Evolutionary conservation across 1,140 invertebrate species (phyloP), one percentile per base, ranked within the genome.

Genomic region (Pentalonia nigronervosa): DNA sequence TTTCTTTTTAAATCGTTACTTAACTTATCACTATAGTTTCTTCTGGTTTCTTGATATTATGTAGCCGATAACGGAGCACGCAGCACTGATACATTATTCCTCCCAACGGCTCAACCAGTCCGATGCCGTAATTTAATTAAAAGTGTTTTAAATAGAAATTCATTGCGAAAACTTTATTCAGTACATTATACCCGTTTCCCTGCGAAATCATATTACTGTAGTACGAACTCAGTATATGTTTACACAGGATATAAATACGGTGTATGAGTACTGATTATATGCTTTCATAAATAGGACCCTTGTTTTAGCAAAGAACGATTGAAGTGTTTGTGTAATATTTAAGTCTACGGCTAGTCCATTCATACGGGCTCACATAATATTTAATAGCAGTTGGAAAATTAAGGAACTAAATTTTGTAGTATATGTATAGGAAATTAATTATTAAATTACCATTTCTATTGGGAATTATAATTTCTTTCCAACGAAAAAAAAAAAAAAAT

Each of bases 251-350:
- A 36, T 23, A 83, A 36, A 23, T 83, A 41, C 21, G 20, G 17
- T 81, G 36, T 41, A 2, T 41, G 20, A 36, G 36, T 25, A 41
- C 41, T 4, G 41, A 1, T 41, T 41, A 41, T 34, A 23, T 9
- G 34, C 21, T 83, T 67, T 83, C 34, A 41, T 41, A 23, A 83
- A 83, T 83, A 23, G 8, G 81, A 36, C 36, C 81, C 81, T 83
- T 83, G 81, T 83, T 83, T 83, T 41, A 36, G 36, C 21, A 84
- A 84, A 84, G 83, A 84, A 84, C 23, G 23, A 41, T 84, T 84
- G 83, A 84, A 84, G 41, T 45, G 36, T 45, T 45, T 84, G 23
- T 84, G 7, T 83, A 83, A 83, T 83, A 83, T 83, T 41, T 83
- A 83, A 20, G 34, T 83, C 34, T 41, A 83, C 7, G 34, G n/a